Conservation (phyloP, 2,113 vertebrate species). For the Gasterosteus nipponicus region DNA sequence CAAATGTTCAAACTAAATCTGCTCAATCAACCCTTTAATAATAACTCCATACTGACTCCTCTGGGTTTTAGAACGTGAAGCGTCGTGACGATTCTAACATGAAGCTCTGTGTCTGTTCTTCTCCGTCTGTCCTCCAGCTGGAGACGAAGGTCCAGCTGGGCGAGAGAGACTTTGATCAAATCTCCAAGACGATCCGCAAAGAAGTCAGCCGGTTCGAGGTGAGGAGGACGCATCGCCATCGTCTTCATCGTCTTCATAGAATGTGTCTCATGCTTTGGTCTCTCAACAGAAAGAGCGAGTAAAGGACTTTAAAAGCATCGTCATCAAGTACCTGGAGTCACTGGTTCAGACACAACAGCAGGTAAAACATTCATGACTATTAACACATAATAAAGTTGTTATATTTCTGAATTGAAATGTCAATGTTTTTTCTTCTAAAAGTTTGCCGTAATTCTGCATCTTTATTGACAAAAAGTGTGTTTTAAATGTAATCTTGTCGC, state of each 20-base stretch:
- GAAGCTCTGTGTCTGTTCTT: neutral
- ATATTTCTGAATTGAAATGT: neutral
- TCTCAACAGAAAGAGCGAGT: constrained; percentile 91
- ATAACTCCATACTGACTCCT: too few relatives aligned
- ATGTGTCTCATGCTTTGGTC: neutral
- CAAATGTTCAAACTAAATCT: too few relatives aligned
- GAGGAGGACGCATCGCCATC: constrained; percentile 47
- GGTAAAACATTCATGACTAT: constrained; percentile 74
- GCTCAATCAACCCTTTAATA: too few relatives aligned
- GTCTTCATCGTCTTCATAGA: neutral
- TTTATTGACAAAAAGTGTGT: too few relatives aligned
- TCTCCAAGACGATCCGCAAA: constrained; percentile 96
- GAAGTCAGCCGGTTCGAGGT: constrained; percentile 98
- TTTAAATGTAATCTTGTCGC: too few relatives aligned
- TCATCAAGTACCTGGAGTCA: constrained; percentile 96
- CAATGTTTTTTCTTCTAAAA: too few relatives aligned
- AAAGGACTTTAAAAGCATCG: constrained; percentile 96
- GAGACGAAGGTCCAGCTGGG: constrained; percentile 97
- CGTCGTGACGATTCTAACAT: too few relatives aligned
- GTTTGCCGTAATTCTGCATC: too few relatives aligned
- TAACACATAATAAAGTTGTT: neutral
- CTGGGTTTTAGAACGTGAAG: too few relatives aligned
- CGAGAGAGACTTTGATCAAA: constrained; percentile 97
- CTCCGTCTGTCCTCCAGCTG: constrained; percentile 84
- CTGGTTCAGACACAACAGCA: constrained; percentile 98